Conservation (phyloP, 2,113 vertebrate species). For the Amazona guildingii region DNA sequence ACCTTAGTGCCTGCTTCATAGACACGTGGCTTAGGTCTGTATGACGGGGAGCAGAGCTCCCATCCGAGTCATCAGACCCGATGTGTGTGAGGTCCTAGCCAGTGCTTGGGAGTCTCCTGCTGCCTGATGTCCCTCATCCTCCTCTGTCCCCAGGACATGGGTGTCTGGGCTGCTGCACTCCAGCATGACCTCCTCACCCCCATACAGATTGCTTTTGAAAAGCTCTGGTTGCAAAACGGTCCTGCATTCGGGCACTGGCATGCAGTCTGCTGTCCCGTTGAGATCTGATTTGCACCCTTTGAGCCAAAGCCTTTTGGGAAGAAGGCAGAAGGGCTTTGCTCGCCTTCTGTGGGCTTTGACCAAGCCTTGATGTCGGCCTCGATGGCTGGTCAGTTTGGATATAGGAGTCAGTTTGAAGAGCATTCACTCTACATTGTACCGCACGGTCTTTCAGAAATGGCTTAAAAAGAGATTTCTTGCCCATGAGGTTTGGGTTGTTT, state of each 20-base stretch:
- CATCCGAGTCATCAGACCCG: rapidly evolving
- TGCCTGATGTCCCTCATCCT: neutral
- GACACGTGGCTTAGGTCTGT: neutral
- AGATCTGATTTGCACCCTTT: neutral
- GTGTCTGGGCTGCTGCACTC: neutral
- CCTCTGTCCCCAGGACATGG: neutral
- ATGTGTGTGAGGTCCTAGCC: neutral
- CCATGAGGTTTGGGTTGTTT: neutral
- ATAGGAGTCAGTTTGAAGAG: neutral
- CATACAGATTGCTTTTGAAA: neutral
- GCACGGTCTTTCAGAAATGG: neutral
- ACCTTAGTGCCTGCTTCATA: neutral
- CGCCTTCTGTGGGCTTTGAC: neutral
- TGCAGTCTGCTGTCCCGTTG: neutral
- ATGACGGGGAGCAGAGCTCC: neutral
- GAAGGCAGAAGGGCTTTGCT: neutral
- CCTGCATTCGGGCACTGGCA: neutral
- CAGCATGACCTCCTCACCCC: neutral
- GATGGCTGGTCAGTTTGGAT: neutral
- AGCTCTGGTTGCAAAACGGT: neutral
- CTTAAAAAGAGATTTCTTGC: neutral
- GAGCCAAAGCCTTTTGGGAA: neutral
- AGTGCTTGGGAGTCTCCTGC: neutral
- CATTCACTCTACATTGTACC: rapidly evolving
- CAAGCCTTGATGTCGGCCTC: neutral